These are phyloP conservation scores for Pherbina coryleti DNA, from an alignment of 2,888 invertebrate genomes.

Conservation along the genomic window DNA sequence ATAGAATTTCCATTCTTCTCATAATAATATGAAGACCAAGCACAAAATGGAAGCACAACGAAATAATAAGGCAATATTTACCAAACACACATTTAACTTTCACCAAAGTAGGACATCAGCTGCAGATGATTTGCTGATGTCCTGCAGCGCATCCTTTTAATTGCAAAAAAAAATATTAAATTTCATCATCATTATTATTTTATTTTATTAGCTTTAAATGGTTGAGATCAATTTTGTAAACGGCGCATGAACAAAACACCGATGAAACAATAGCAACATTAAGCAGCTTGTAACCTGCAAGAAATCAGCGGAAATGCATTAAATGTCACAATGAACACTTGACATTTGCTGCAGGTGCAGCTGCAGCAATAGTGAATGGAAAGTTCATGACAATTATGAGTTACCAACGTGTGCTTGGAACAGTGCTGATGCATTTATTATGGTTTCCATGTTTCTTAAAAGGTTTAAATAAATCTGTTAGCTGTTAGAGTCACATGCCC, in stretches of 20 bases:
- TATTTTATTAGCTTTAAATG: background rate
- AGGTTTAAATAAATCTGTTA: too few species aligned
- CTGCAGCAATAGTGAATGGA: background rate
- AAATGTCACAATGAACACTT: slow-evolving; percentile 43
- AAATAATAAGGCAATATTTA: background rate
- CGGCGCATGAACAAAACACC: background rate
- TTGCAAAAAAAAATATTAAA: slow-evolving; percentile 28
- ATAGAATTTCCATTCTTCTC: background rate
- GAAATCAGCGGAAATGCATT: slow-evolving; percentile 45
- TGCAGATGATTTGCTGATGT: slow-evolving; percentile 21
- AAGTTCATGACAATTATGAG: too few species aligned
- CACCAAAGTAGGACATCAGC: slow-evolving; percentile 25
- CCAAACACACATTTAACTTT: background rate
- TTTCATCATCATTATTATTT: slow-evolving; percentile 8
- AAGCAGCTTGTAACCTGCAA: background rate
- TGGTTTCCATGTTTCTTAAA: too few species aligned
- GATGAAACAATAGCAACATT: background rate
- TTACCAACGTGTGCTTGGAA: too few species aligned
- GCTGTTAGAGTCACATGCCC: too few species aligned
- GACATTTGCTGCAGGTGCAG: slow-evolving; percentile 31
- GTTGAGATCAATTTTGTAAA: background rate
- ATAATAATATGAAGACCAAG: background rate
- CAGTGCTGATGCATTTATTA: too few species aligned
- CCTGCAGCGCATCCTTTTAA: slow-evolving; percentile 19
- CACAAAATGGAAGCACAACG: background rate